Evolutionary conservation across 2,888 invertebrate genomes (phyloP), one percentile per base, ranked within the genome.

Genomic region (Yponomeuta plumbellus): DNA sequence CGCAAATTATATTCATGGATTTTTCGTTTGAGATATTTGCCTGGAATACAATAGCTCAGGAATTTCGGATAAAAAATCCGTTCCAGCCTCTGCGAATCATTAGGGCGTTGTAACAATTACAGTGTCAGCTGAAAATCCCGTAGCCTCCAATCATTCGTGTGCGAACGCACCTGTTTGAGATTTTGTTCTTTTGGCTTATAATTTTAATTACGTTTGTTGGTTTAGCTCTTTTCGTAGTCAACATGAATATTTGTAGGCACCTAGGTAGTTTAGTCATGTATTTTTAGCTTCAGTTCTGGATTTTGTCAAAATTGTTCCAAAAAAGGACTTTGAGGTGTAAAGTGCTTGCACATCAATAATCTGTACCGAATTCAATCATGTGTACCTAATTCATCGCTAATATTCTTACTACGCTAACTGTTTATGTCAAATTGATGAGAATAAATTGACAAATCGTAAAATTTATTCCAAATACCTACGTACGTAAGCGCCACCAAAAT

Each of bases 161-260:
- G 81, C 77, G 78, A 76, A 73, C 73, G 80, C 88, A 90, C 88
- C 89, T 89, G 90, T 86, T 83, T 69, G 71, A 66, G 71, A 74
- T 74, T 69, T 70, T 70, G 69, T 67, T 77, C 80, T 77, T 77
- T 80, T 5, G 26, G 5, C 26, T 5, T 26, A 81, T 80, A 79
- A 77, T 83, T 85, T 68, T 84, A 8, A 52, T 17, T 52, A 52
- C 8, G 17, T 52, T 17, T 17, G 44, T 34, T 34, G 34, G 8
- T 34, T 34, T 34, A n/a, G 34, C 34, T 8, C 8, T 34, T 34
- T 34, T 34, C 34, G 1, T 34, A 34, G 34, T 8, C 34, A 1
- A 34, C 3, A 1, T 8, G 1, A 6, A 34, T 10, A 6, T 26
- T 5, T 26, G 26, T 26, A 4, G 26, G 26, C 5, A 26, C 26